Conservation (phyloP, 2,797 vertebrate species). For the Sebastes elongatus region DNA sequence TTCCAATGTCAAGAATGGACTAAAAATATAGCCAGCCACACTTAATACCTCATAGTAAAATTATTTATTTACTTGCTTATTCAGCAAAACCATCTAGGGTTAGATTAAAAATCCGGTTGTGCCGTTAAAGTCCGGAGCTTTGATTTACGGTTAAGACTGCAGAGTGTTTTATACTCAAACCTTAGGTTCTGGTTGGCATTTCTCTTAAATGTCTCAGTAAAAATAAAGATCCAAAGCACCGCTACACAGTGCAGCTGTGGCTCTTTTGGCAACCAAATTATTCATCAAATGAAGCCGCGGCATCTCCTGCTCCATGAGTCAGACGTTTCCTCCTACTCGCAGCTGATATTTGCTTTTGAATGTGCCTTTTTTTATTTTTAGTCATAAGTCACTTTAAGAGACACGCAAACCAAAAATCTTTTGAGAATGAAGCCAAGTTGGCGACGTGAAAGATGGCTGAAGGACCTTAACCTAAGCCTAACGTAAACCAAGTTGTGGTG, state of each 20-base stretch:
- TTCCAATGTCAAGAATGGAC: neutral
- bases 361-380: slow-evolving; percentile 16
- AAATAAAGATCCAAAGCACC: neutral
- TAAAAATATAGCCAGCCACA: neutral
- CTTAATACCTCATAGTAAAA: neutral
- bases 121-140: neutral
- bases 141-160: neutral
- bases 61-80: neutral
- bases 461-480: neutral
- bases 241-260: neutral
- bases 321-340: slow-evolving; percentile 36
- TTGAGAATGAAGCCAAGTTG: neutral
- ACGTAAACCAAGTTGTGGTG: neutral
- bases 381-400: neutral
- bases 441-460: neutral
- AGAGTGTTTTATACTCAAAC: neutral
- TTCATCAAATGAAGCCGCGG: slow-evolving; percentile 3
- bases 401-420: neutral
- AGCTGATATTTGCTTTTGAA: slow-evolving; percentile 32
- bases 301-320: slow-evolving; percentile 32
- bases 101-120: neutral
- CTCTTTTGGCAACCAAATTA: neutral
- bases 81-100: neutral
- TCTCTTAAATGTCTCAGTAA: neutral
- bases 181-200: neutral